Percentiles rank a stretch among this genome's conserved stretches.
Evolutionary conservation across 2,888 invertebrate species (phyloP).

Genomic region (Cecidostiba fungosa): DNA sequence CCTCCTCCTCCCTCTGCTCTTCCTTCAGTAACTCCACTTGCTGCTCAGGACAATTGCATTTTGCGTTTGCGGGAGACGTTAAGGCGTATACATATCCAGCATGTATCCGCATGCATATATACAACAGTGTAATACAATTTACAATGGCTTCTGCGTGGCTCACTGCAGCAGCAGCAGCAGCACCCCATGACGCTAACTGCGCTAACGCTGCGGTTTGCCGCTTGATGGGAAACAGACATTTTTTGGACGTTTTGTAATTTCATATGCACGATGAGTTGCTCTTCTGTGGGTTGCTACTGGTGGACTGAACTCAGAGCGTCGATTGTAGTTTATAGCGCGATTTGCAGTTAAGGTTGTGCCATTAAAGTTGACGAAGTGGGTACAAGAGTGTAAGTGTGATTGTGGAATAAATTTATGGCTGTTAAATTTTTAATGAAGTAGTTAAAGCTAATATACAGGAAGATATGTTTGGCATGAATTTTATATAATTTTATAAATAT

Average conservation of each 20-base stretch:
- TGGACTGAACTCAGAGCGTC: background rate
- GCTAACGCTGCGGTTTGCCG: constrained; percentile 75
- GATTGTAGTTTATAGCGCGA: constrained; percentile 16
- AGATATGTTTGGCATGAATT: background rate
- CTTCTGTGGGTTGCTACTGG: background rate
- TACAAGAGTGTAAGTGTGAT: background rate
- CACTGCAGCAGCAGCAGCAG: too few species aligned
- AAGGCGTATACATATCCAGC: constrained; percentile 68
- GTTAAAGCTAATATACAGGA: background rate
- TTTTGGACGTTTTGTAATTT: constrained; percentile 62
- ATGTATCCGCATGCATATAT: background rate
- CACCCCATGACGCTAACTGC: constrained; percentile 58
- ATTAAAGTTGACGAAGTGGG: constrained; percentile 1
- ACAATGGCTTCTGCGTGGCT: constrained; percentile 65
- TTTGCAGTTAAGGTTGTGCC: background rate
- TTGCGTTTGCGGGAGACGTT: constrained; percentile 71
- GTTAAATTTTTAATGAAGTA: background rate
- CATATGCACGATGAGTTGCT: background rate
- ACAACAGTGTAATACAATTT: constrained; percentile 72
- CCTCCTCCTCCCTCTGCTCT: constrained; percentile 52
- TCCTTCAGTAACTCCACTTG: constrained; percentile 56
- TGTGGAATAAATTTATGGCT: constrained; percentile 13
- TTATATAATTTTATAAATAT: background rate
- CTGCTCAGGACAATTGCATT: constrained; percentile 74
- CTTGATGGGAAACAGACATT: constrained; percentile 75